phyloP scores from a whole-genome alignment of 2,888 invertebrate genomes.

The Platycnemis pennipes region DNA sequence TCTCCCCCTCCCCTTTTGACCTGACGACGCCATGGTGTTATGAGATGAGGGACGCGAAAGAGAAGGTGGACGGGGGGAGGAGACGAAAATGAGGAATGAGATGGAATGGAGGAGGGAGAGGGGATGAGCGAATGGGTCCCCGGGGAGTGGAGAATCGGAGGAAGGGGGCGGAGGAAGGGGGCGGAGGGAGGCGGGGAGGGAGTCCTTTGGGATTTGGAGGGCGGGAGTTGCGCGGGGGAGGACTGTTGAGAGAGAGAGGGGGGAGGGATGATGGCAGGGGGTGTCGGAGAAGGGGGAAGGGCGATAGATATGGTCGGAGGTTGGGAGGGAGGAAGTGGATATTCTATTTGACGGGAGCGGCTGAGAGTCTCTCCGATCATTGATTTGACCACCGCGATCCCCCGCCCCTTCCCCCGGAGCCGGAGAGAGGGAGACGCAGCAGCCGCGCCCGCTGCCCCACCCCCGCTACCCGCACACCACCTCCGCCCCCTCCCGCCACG shows the following conservation, averaged over 20 bases:
- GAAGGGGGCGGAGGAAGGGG: background rate
- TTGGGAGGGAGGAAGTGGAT: constrained; percentile 1
- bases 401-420: background rate
- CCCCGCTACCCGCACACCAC: background rate
- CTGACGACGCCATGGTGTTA: too few species aligned
- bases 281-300: background rate
- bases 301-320: background rate
- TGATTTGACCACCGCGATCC: constrained; percentile 55
- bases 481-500: background rate
- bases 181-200: background rate
- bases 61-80: background rate
- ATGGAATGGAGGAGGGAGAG: background rate
- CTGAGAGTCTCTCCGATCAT: constrained; percentile 63
- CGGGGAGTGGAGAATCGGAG: background rate
- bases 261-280: too few species aligned
- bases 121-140: constrained; percentile 62
- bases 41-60: background rate
- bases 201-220: too few species aligned
- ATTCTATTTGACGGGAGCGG: constrained; percentile 62
- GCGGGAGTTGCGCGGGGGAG: background rate
- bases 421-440: too few species aligned
- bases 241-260: background rate
- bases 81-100: background rate
- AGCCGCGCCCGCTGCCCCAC: background rate
- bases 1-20: too few species aligned